These are phyloP conservation scores for Pogonognathellus flavescens DNA, from an alignment of 1,140 invertebrate genomes.

Conservation along the genomic window DNA sequence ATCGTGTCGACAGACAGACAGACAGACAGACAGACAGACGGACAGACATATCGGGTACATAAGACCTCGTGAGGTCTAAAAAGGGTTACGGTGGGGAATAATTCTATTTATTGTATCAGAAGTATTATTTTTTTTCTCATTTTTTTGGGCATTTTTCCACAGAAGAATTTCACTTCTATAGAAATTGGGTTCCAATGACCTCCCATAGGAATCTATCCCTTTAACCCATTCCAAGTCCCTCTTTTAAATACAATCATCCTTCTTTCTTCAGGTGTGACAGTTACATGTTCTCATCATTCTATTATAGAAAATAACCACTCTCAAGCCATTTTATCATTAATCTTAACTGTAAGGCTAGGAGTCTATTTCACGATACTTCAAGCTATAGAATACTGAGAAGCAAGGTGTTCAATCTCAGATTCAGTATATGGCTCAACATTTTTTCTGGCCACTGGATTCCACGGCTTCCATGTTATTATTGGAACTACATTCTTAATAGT, in stretches of 20 bases:
- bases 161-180: slow-evolving; percentile 74
- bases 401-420: slow-evolving; percentile 74
- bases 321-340: slow-evolving; percentile 70
- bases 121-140: slow-evolving; percentile 76
- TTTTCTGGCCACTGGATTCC: slow-evolving; percentile 81
- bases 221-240: slow-evolving; percentile 76
- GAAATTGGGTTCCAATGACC: slow-evolving; percentile 76
- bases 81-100: slow-evolving; percentile 75
- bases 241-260: slow-evolving; percentile 71
- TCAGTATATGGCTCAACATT: slow-evolving; percentile 78
- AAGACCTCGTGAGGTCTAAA: no score
- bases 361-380: slow-evolving; percentile 72
- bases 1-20: no score
- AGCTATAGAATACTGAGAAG: slow-evolving; percentile 70
- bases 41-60: no score
- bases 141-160: slow-evolving; percentile 79
- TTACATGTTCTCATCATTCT: slow-evolving; percentile 73
- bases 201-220: slow-evolving; percentile 73
- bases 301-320: slow-evolving; percentile 73
- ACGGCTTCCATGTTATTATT: slow-evolving; percentile 81
- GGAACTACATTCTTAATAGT: slow-evolving; percentile 77
- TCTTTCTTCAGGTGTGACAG: slow-evolving; percentile 70
- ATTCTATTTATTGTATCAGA: slow-evolving; percentile 78
- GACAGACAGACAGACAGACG: no score
- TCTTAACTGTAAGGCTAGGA: slow-evolving; percentile 74